phyloP scores from a whole-genome alignment of 2,113 vertebrate species.

The Aythya baeri region DNA sequence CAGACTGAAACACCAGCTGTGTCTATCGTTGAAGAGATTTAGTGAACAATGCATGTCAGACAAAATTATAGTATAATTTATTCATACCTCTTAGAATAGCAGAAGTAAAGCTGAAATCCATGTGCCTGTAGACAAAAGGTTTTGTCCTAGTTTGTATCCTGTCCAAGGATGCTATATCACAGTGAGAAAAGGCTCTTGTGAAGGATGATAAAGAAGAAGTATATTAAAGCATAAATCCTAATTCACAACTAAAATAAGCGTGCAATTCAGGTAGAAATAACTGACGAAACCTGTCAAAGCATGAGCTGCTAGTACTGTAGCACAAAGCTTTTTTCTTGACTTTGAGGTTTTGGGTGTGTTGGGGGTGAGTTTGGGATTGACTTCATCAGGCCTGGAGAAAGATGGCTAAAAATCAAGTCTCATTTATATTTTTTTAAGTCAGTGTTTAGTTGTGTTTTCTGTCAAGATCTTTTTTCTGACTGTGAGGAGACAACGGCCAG shows the following conservation, averaged over 20 bases:
- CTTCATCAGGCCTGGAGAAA: neutral
- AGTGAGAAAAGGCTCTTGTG: neutral
- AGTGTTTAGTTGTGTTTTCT: neutral
- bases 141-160: neutral
- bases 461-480: conserved; percentile 35
- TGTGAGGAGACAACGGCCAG: neutral
- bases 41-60: neutral
- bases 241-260: neutral
- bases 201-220: neutral
- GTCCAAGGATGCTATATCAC: neutral
- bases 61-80: conserved; percentile 25
- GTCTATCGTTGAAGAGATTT: conserved; percentile 14
- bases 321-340: neutral
- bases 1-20: conserved; percentile 13
- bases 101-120: conserved; percentile 22
- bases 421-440: neutral
- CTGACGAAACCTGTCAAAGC: neutral
- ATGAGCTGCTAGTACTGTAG: neutral
- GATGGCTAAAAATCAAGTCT: conserved; percentile 25
- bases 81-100: neutral
- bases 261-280: neutral
- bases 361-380: neutral
- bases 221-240: neutral
- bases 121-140: neutral
- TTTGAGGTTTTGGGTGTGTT: neutral